Percentiles rank a stretch among this genome's conserved stretches.
Conservation (phyloP, 2,888 invertebrate species). For the Trachelus stipa region DNA sequence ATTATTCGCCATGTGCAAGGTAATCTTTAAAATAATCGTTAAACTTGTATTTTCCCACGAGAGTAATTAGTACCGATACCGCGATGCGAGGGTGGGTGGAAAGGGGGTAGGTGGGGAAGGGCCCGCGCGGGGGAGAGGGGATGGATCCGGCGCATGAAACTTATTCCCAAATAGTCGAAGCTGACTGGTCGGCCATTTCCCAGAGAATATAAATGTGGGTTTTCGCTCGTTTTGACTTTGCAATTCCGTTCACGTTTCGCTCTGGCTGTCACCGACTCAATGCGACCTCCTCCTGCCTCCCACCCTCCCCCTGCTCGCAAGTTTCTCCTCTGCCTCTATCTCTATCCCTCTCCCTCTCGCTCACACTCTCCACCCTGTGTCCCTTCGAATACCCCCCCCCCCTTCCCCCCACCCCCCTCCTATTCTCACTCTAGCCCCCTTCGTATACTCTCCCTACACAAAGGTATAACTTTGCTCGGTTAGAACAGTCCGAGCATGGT, state of each 20-base stretch:
- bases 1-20: background rate
- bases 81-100: background rate
- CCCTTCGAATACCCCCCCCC: background rate
- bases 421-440: background rate
- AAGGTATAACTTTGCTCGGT: slow-evolving; percentile 11
- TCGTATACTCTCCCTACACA: background rate
- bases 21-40: background rate
- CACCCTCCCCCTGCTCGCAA: background rate
- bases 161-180: background rate
- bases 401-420: too few relatives aligned
- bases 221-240: slow-evolving; percentile 31
- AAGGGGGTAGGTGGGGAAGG: too few relatives aligned
- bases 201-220: slow-evolving; percentile 41
- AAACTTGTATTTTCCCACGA: background rate
- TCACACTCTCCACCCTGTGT: background rate
- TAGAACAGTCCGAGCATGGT: slow-evolving; percentile 7
- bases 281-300: slow-evolving; percentile 9
- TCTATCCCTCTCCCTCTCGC: background rate
- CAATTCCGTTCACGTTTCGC: slow-evolving; percentile 43
- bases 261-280: slow-evolving; percentile 22
- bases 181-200: background rate
- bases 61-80: background rate
- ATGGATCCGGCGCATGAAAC: background rate
- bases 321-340: background rate
- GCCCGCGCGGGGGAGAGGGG: too few relatives aligned